phyloP scores from a whole-genome alignment of 2,797 vertebrate genomes.

The Iguana delicatissima region DNA sequence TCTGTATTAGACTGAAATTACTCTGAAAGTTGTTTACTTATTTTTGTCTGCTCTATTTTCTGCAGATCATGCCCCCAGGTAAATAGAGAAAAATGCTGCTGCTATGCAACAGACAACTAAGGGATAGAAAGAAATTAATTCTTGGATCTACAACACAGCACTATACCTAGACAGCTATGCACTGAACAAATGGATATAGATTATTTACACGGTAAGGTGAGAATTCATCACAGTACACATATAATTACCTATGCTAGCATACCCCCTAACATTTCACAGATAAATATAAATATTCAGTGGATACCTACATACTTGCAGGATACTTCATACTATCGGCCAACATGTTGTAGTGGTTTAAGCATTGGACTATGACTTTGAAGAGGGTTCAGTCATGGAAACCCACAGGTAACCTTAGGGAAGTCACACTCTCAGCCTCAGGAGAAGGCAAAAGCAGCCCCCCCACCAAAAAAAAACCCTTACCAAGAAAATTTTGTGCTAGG shows the following conservation, averaged over 20 bases:
- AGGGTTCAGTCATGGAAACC: too few species aligned
- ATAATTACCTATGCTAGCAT: background rate
- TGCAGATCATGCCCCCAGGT: background rate
- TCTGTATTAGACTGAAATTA: background rate
- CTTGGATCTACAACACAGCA: background rate
- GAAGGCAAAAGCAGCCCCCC: too few species aligned
- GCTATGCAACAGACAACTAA: background rate
- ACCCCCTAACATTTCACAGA: background rate
- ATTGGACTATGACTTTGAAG: too few species aligned
- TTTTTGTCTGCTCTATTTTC: slow-evolving; percentile 3
- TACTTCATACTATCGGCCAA: too few species aligned
- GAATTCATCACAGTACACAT: background rate
- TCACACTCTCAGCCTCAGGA: too few species aligned
- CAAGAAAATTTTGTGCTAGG: too few species aligned
- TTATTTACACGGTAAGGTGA: background rate
- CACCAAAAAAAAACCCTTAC: too few species aligned
- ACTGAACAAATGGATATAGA: background rate
- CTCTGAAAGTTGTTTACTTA: background rate
- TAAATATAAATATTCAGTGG: background rate
- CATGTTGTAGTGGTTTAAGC: too few species aligned
- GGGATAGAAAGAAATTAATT: background rate
- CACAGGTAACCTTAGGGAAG: too few species aligned
- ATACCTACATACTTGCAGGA: background rate
- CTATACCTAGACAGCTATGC: background rate
- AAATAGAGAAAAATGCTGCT: background rate